Evolutionary conservation across 2,888 invertebrate genomes (phyloP).

Genomic region (Loripinus fragilis): DNA sequence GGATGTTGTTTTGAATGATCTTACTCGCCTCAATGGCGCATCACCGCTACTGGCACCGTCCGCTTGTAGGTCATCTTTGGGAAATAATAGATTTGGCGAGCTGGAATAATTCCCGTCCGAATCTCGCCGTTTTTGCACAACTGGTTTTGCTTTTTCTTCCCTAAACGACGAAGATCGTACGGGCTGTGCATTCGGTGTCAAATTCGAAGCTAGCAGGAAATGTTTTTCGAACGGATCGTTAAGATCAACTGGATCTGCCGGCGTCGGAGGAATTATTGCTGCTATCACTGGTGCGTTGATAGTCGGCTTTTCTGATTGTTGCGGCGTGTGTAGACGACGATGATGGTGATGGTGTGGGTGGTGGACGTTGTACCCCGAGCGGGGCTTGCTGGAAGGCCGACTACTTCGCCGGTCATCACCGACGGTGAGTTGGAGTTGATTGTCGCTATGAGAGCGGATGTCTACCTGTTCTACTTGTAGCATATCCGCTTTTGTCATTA

Average conservation of each 20-base stretch:
- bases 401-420: not conserved
- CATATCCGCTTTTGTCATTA: conserved; percentile 49
- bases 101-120: conserved; percentile 52
- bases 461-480: conserved; percentile 40
- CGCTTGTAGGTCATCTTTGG: conserved; percentile 50
- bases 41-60: conserved; percentile 33
- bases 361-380: conserved; percentile 32
- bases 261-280: not conserved
- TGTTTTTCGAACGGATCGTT: conserved; percentile 60
- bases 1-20: conserved; percentile 97
- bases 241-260: conserved; percentile 15
- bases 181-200: conserved; percentile 18
- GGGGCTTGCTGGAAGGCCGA: not conserved
- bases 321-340: conserved; percentile 36
- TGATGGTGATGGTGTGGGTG: conserved; percentile 57
- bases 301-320: not conserved
- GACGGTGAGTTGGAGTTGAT: conserved; percentile 9
- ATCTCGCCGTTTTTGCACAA: conserved; percentile 33
- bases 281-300: not conserved
- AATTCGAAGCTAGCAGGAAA: conserved; percentile 42
- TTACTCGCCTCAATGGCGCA: conserved; percentile 85
- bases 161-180: conserved; percentile 55
- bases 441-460: conserved; percentile 34
- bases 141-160: conserved; percentile 54
- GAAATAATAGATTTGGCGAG: conserved; percentile 55